Evolutionary conservation across 2,888 invertebrate genomes (phyloP).

Genomic region (Conomelus anceps): DNA sequence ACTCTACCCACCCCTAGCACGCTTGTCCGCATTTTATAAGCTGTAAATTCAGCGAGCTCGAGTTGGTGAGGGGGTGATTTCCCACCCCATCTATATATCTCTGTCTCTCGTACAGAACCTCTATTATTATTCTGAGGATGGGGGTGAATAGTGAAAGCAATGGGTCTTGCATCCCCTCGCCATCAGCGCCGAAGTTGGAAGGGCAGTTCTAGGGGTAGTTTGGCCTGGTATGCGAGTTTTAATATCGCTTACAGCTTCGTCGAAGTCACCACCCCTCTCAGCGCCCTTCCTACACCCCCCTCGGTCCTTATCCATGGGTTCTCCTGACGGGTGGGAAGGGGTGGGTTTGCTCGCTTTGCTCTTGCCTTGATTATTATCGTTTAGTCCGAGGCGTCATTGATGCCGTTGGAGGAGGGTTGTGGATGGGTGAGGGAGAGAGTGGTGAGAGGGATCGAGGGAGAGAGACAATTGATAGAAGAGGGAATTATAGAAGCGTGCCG

Average conservation of each 20-base stretch:
- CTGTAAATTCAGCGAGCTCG: not conserved
- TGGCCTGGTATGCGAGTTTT: not conserved
- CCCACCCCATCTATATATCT: not conserved
- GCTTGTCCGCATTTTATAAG: not conserved
- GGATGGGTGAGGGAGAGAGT: not conserved
- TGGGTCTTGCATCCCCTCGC: not conserved
- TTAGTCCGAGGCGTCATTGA: not conserved
- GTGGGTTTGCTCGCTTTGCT: not conserved
- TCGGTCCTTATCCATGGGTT: not conserved
- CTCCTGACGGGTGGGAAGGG: not conserved
- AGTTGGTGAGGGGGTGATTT: not conserved
- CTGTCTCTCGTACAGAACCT: not conserved
- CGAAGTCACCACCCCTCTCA: not conserved
- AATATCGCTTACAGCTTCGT: not conserved
- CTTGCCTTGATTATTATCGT: not conserved
- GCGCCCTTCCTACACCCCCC: not conserved
- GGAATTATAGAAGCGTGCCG: not conserved
- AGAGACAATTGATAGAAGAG: not conserved
- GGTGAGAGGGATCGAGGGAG: not conserved
- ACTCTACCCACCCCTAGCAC: not conserved
- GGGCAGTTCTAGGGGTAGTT: not conserved
- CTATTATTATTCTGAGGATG: not conserved
- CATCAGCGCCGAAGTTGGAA: not conserved
- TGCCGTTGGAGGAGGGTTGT: not conserved
- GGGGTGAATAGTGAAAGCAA: not conserved